Evolutionary conservation across 2,888 invertebrate genomes (phyloP), one percentile per base, ranked within the genome.

Genomic region (Dryadula phaetusa): DNA sequence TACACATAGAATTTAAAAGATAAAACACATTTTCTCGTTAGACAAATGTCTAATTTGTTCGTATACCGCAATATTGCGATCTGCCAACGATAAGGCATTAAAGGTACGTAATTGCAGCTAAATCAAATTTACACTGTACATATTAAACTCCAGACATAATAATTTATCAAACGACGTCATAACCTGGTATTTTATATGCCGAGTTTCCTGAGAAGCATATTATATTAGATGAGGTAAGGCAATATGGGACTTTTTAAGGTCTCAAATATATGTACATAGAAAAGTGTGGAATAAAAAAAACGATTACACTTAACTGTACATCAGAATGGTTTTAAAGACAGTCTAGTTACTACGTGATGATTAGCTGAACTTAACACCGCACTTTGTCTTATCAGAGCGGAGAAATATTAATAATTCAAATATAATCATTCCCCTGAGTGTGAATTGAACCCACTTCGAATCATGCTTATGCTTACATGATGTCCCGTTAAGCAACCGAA

Each of bases 121-220:
- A 56, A 56, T 56, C 40, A 52, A 52, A 52, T 56, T 40, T 40
- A 56, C 37, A 56, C 56, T 40, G 22, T 56, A 56, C 56, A 56
- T 56, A 56, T 56, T 56, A 40, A 56, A 56, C 40, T 40, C 22
- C 7, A 40, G 40, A 25, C 25, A 28, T 52, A 40, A 56, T 56
- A 40, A 56, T 56, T 56, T 56, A 56, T 56, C 56, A 56, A 40
- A 56, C 56, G 56, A 40, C 40, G 56, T 56, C 56, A 56, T 56
- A 56, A 40, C 40, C 37, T 40, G 22, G 40, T 56, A 56, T 40
- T 56, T 40, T 56, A 56, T 56, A 40, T 56, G 56, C 40, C 40
- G 40, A 40, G 56, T 56, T 54, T 40, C 56, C 56, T 22, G 25
- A 56, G 56, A n/a, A 56, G 56, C 56, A 25, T 56, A 56, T 56